Evolutionary conservation across 2,113 vertebrate genomes (phyloP), one percentile per base, ranked within the genome.

Genomic region (Sebastes schlegelii): DNA sequence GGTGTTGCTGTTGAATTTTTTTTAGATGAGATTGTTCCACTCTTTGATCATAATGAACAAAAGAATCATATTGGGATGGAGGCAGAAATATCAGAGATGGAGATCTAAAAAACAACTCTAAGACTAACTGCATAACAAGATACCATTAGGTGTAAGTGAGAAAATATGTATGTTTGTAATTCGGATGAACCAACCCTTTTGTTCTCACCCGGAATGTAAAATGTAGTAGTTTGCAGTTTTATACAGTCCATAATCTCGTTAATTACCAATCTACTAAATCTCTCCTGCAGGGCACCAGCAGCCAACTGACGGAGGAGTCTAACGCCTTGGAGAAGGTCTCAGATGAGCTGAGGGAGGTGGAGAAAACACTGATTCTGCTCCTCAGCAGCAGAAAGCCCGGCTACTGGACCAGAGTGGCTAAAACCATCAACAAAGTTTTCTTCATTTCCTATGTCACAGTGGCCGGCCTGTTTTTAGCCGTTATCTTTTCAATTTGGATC

Each of bases 361-460:
- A 63, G 51, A 67, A 51, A 10, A 48, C 49, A 1, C 69, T 91
- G 45, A 8, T 48, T 17, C 48, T 42, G 10, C 42, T 86, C 5
- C 46, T 68, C n/a, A 43, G 14, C 62, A 45, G 6, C 48, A 70
- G 4, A 17, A 72, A 69, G 43, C 57, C 67, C 0, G 71, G 77
- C 46, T 79, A 65, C 63, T 90, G 88, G 90, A 85, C 74, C 63
- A 67, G 21, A 66, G 14, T 74, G 58, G 43, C 62, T 54, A 42
- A 82, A 40, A 79, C 1, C 8, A 45, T 90, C 23, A 84, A 92
- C 86, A 74, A 4, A 7, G 13, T 71, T 58, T 90, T 85, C 34
- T 67, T 82, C 5, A n/a, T 77, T 26, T 12, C 60, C 9, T 92
- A 92, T 40, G 2, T 88, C 16, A 40, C 19, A 13, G 58, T 57